phyloP scores from a whole-genome alignment of 2,888 invertebrate species.

The Carpatolechia fugitivella region DNA sequence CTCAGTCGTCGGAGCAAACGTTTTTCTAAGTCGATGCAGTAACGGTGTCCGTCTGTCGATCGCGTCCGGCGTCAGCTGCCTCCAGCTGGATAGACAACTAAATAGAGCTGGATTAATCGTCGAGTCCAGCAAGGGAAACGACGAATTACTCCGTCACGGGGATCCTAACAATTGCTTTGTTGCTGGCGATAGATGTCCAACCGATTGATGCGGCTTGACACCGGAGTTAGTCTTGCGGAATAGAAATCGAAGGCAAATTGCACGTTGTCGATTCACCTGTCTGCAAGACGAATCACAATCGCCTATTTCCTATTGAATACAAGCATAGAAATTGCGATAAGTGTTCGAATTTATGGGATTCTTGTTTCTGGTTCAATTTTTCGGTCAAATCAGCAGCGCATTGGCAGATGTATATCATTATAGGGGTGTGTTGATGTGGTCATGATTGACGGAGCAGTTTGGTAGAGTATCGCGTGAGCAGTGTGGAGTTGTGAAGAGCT shows the following conservation, averaged over 20 bases:
- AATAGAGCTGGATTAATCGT: constrained; percentile 76
- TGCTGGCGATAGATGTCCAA: constrained; percentile 37
- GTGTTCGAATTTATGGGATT: too few species aligned
- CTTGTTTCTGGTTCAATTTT: too few species aligned
- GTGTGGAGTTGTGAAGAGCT: constrained; percentile 47
- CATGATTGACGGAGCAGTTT: constrained; percentile 38
- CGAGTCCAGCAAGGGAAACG: constrained; percentile 76
- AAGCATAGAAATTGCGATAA: neutral
- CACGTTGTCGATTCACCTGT: neutral
- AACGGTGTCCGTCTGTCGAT: constrained; percentile 74
- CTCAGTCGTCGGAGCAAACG: constrained; percentile 62
- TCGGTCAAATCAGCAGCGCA: too few species aligned
- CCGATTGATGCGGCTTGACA: constrained; percentile 47
- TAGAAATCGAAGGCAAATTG: constrained; percentile 11
- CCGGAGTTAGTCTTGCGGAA: constrained; percentile 37
- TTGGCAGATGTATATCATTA: too few species aligned
- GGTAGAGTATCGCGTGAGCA: constrained; percentile 29
- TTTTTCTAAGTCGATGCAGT: constrained; percentile 76
- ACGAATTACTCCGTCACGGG: constrained; percentile 74
- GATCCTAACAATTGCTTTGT: constrained; percentile 71
- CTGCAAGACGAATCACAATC: neutral
- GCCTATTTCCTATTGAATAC: neutral
- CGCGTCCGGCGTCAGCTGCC: constrained; percentile 74
- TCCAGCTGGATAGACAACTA: constrained; percentile 73
- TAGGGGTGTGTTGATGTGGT: neutral